Evolutionary conservation across 2,113 vertebrate species (phyloP).

Genomic region (Plectropomus leopardus): DNA sequence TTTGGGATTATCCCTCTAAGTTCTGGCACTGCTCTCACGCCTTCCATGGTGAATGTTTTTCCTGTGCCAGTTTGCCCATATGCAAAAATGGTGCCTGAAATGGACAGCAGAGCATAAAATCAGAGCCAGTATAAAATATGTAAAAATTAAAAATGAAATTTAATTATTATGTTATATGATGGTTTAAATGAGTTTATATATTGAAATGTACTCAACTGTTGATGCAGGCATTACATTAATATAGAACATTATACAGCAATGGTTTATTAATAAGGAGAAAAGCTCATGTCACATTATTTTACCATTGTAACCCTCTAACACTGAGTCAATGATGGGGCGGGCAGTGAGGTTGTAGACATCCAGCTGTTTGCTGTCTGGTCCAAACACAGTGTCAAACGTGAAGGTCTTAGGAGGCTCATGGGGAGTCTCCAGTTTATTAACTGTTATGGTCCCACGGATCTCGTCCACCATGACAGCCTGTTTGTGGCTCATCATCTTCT

Average conservation of each 20-base stretch:
- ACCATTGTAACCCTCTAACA: constrained; percentile 99
- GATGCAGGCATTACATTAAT: background rate
- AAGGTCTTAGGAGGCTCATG: constrained; percentile 97
- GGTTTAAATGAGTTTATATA: background rate
- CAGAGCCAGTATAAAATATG: background rate
- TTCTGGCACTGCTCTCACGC: constrained; percentile 96
- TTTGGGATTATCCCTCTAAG: constrained; percentile 98
- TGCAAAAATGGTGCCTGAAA: constrained; percentile 97
- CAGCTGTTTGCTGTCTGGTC: constrained; percentile 96
- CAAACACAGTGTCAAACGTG: constrained; percentile 98
- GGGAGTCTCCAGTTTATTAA: constrained; percentile 92
- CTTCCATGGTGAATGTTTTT: constrained; percentile 99
- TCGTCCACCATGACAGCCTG: constrained; percentile 94
- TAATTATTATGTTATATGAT: background rate
- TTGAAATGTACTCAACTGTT: background rate
- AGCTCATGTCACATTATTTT: constrained; percentile 40
- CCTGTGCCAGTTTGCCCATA: constrained; percentile 99
- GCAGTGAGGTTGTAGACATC: constrained; percentile 99
- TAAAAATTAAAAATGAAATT: background rate
- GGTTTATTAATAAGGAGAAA: background rate
- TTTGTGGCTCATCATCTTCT: constrained; percentile 90
- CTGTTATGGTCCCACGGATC: constrained; percentile 95
- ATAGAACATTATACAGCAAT: background rate
- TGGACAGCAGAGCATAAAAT: constrained; percentile 22
- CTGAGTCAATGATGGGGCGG: constrained; percentile 96